Evolutionary conservation across 2,888 invertebrate genomes (phyloP), one percentile per base, ranked within the genome.

Genomic region (Rhorus exstirpatorius): DNA sequence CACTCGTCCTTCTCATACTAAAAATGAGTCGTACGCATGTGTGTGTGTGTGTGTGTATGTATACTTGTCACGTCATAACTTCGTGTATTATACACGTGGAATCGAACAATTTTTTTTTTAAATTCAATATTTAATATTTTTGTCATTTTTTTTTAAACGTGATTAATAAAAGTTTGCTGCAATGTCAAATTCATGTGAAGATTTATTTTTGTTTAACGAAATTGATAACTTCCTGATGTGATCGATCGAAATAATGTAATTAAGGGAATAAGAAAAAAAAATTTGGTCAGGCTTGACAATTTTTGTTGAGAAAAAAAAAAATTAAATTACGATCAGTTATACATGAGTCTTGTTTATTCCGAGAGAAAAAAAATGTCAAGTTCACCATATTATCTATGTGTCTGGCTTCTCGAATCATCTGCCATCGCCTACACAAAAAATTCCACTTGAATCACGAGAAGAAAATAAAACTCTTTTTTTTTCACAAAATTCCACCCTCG

Each of bases 1-100:
- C 90, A 92, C 92, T 87, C 89, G 84, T 61, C 58, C 84, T 67
- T 87, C 85, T 78, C 83, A 86, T 86, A 88, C 70, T 51, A 77
- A 35, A 71, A 58, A 65, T 41, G 44, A 63, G 58, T 78, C 70
- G 26, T 53, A n/a, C 17, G 46, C 21, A 35, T 44, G 12, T 55
- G 44, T 26, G 41, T 26, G 46, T 51, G 67, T 21, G 21, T 38
- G 10, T 14, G 35, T 51, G 17, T 17, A 14, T 38, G 46, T 51
- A 58, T 21, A 26, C 41, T 6, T 14, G 35, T 38, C 35, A 41
- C 71, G 31, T 60, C 55, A 46, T 10, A 70, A 74, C 31, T 3
- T 31, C 31, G 31, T 31, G 3, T n/a, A n/a, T n/a, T n/a, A n/a
- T 31, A 75, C 49, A 55, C 58, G 70, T 70, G 55, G 26, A 63